These are phyloP conservation scores for Bufotes viridis DNA, from an alignment of 2,797 vertebrate species.

Conservation along the genomic window DNA sequence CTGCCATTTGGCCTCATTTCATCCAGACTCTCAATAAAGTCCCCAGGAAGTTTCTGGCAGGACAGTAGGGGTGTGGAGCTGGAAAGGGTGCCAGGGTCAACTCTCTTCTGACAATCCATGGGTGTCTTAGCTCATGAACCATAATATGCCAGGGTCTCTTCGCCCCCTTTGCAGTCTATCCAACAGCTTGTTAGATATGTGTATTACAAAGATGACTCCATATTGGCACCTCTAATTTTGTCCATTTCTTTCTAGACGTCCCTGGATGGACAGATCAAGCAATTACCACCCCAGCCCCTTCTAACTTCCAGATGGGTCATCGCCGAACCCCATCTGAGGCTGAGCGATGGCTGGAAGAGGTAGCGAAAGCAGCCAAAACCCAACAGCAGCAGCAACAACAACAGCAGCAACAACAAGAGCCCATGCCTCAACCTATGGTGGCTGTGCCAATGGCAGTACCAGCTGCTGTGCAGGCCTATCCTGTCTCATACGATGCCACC, in stretches of 20 bases:
- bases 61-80: background rate
- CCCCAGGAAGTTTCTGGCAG: background rate
- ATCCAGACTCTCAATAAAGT: background rate
- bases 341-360: conserved; percentile 91
- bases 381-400: conserved; percentile 69
- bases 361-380: conserved; percentile 83
- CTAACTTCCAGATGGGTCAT: conserved; percentile 79
- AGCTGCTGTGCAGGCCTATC: conserved; percentile 81
- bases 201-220: background rate
- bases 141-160: background rate
- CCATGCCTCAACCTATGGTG: conserved; percentile 68
- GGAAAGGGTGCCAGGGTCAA: background rate
- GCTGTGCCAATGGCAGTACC: conserved; percentile 71
- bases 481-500: conserved; percentile 76
- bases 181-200: too few relatives aligned
- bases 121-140: background rate
- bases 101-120: background rate
- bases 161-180: background rate
- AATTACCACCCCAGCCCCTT: conserved; percentile 63
- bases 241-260: conserved; percentile 26
- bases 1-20: background rate
- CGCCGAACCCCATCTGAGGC: conserved; percentile 90
- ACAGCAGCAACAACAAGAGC: conserved; percentile 22
- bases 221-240: background rate
- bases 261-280: conserved; percentile 82